phyloP scores from a whole-genome alignment of 2,113 vertebrate genomes.

The Oncorhynchus gorbuscha region DNA sequence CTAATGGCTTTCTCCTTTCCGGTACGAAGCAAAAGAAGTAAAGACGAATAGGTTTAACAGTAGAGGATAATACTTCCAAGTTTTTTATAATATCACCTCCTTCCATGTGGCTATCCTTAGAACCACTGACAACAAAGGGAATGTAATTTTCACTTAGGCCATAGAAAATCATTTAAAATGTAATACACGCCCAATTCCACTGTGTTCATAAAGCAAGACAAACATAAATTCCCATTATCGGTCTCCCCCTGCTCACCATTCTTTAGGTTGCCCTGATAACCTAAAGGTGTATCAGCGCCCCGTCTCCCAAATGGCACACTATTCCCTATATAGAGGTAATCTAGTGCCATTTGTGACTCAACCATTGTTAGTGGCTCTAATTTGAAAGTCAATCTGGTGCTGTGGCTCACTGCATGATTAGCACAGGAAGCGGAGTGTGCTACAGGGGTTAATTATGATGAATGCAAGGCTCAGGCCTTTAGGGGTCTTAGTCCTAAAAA shows the following conservation, averaged over 20 bases:
- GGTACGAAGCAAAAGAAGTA: not conserved
- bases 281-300: not conserved
- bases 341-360: too few species aligned
- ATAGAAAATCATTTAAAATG: slow-evolving; percentile 11
- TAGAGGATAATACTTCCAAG: not conserved
- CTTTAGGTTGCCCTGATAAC: slow-evolving; percentile 15
- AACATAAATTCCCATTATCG: not conserved
- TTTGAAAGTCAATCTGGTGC: slow-evolving; percentile 36
- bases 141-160: not conserved
- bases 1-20: slow-evolving; percentile 2
- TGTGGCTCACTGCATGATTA: slow-evolving; percentile 31
- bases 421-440: slow-evolving; percentile 36
- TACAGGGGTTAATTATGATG: slow-evolving; percentile 37
- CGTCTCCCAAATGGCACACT: too few species aligned
- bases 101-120: not conserved
- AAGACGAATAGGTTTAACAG: not conserved
- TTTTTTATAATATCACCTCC: not conserved
- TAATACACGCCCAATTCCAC: not conserved
- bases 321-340: too few species aligned
- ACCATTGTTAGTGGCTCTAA: slow-evolving; percentile 6
- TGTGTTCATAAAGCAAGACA: not conserved
- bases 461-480: slow-evolving; percentile 14
- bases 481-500: slow-evolving; percentile 4
- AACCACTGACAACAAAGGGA: slow-evolving; percentile 10
- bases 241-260: slow-evolving; percentile 10